Evolutionary conservation across 2,888 invertebrate genomes (phyloP), one percentile per base, ranked within the genome.

Genomic region (Oligia fasciuncula): DNA sequence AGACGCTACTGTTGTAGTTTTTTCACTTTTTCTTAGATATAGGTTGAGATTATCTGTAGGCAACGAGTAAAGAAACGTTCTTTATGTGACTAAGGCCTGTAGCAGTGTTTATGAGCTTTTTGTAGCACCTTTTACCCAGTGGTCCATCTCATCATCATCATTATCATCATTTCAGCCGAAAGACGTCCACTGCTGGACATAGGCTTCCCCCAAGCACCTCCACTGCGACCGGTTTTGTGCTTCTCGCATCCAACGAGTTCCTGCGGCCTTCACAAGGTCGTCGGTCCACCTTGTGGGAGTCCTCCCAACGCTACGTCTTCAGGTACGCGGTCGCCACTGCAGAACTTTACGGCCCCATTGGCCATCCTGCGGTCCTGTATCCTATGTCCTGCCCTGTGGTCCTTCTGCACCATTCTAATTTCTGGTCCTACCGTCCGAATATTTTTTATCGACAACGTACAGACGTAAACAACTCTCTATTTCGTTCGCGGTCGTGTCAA

Each of bases 381-480:
- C 35, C 35, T 35, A 35, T 35, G 35, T 35, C 35, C 35, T 35
- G 35, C n/a, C 8, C 23, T 23, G 57, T 57, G 57, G 57, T 57
- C 74, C 65, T 85, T 77, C 74, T 79, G 76, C 35, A 6, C n/a
- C 5, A 23, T 3, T 65, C 0, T 1, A n/a, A n/a, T 54, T 14
- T 35, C 13, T 72, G 76, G 46, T 83, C 76, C 77, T 81, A 80
- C 70, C 88, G 90, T 88, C 90, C 90, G 87, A 89, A 89, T 82
- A 87, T 90, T 93, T 93, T 93, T 91, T 91, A 89, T 82, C 80
- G 89, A 85, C 88, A 87, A 88, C 81, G 87, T 80, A 77, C 92
- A 92, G 93, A 93, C 92, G 93, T 93, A 94, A 94, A 94, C 93
- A 94, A 94, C 94, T 94, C 94, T 94, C 94, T 93, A 93, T 94